Conservation (phyloP, 2,888 invertebrate species). For the Eilema griseolum region DNA sequence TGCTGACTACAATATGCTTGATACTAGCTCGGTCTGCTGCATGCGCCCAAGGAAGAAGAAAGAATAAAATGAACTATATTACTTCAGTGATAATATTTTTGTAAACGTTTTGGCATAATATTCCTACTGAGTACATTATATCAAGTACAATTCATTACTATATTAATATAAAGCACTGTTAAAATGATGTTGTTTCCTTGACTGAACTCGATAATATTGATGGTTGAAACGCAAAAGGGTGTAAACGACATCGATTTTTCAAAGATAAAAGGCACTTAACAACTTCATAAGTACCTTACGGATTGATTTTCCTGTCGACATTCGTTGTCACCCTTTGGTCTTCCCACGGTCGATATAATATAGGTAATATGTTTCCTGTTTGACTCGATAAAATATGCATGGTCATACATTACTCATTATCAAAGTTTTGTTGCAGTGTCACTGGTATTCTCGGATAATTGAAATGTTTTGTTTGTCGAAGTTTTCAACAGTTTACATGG, state of each 20-base stretch:
- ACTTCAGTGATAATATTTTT: constrained; percentile 9
- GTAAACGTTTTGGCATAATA: constrained; percentile 8
- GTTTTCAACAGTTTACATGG: too few relatives aligned
- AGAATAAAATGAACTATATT: constrained; percentile 57
- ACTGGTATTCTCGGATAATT: background rate
- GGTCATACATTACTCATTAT: background rate
- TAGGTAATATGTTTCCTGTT: background rate
- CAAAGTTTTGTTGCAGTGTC: background rate
- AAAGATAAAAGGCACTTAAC: too few relatives aligned
- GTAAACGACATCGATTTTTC: background rate
- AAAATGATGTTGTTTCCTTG: constrained; percentile 7
- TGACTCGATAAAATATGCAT: background rate
- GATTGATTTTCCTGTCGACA: background rate
- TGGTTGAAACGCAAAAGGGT: background rate
- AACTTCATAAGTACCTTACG: background rate
- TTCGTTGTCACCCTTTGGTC: background rate
- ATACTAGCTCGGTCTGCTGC: constrained; percentile 78
- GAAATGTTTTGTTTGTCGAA: too few relatives aligned
- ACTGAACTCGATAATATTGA: background rate
- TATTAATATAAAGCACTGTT: constrained; percentile 9
- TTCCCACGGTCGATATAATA: background rate
- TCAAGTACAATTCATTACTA: constrained; percentile 16
- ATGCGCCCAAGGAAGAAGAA: constrained; percentile 84
- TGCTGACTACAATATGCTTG: constrained; percentile 90
- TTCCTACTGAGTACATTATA: constrained; percentile 8